Conservation (phyloP, 2,113 vertebrate genomes). For the Loxodonta africana region DNA sequence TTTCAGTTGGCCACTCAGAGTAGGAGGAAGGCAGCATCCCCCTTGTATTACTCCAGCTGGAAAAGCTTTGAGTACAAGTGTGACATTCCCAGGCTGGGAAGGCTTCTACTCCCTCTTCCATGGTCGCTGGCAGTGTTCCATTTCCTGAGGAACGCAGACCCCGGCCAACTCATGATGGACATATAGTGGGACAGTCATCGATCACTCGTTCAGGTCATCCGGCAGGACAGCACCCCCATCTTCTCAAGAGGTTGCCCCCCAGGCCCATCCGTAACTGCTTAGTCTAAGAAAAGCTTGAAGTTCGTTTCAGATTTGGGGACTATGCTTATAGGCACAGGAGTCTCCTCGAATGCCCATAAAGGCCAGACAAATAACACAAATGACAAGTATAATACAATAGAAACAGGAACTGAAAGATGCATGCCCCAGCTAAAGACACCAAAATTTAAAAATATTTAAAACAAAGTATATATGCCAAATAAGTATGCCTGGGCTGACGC, state of each 20-base stretch:
- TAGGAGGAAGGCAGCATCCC: background rate
- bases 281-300: background rate
- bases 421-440: background rate
- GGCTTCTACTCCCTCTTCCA: background rate
- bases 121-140: background rate
- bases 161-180: background rate
- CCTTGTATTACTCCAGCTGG: background rate
- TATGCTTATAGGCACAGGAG: background rate
- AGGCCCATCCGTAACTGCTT: background rate
- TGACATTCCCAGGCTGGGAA: background rate
- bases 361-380: background rate
- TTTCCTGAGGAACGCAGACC: background rate
- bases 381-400: background rate
- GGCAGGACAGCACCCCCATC: background rate
- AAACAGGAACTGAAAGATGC: background rate
- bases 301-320: slow-evolving; percentile 17
- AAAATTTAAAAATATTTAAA: background rate
- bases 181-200: background rate
- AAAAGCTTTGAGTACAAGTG: background rate
- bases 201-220: background rate
- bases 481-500: background rate
- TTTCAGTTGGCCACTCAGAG: background rate
- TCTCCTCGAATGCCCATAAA: background rate
- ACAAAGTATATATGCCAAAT: background rate
- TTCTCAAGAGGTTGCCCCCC: background rate